These are phyloP conservation scores for Geodia barretti DNA, from an alignment of 37 sponge, comb jelly and placozoan species.

Conservation along the genomic window DNA sequence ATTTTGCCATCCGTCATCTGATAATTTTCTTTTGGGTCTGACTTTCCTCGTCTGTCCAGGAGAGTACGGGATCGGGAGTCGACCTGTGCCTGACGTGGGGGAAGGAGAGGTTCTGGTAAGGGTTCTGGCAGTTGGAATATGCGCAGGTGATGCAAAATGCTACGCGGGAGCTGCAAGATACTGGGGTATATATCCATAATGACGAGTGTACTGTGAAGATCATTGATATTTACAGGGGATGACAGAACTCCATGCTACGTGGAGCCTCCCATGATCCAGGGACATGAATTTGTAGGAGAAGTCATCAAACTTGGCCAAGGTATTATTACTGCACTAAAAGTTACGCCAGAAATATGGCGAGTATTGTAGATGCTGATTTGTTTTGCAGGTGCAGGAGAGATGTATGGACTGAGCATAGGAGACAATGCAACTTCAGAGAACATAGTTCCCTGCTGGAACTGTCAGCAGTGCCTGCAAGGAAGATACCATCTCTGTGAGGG, in stretches of 20 bases:
- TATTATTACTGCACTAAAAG: too few species aligned
- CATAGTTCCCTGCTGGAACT: constrained; percentile 75
- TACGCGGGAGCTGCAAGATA: constrained; percentile 64
- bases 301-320: constrained; percentile 72
- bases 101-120: constrained; percentile 68
- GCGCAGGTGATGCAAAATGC: constrained; percentile 78
- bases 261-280: constrained; percentile 73
- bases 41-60: too few species aligned
- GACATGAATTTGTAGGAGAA: constrained; percentile 76
- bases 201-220: neutral
- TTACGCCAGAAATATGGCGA: too few species aligned
- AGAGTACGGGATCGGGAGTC: constrained; percentile 58
- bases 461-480: constrained; percentile 61
- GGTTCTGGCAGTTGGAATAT: constrained; percentile 68
- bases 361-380: too few species aligned
- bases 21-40: neutral
- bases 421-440: constrained; percentile 69
- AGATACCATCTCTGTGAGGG: constrained; percentile 63
- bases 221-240: constrained; percentile 13
- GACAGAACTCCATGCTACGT: constrained; percentile 40
- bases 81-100: constrained; percentile 49
- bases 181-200: constrained; percentile 52
- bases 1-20: too few species aligned
- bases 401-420: constrained; percentile 49
- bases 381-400: constrained; percentile 57